Conservation (phyloP, 2,113 vertebrate species). For the Myotis brandtii region DNA sequence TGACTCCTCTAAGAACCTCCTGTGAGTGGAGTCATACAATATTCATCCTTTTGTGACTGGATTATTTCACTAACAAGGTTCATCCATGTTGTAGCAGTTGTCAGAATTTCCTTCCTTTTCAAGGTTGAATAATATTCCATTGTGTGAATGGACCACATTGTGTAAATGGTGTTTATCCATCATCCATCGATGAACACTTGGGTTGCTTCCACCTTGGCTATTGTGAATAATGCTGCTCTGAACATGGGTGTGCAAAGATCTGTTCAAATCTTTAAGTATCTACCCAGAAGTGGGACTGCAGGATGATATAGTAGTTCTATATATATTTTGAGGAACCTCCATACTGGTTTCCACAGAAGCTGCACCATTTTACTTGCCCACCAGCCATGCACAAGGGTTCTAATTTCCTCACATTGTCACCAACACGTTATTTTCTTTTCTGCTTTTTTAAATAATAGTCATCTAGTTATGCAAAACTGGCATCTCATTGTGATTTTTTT, state of each 20-base stretch:
- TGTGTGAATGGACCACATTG: accelerated
- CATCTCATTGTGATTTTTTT: background rate
- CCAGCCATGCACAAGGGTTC: background rate
- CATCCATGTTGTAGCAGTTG: background rate
- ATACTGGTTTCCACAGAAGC: background rate
- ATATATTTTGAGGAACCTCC: accelerated
- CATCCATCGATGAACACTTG: background rate
- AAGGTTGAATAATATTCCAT: background rate
- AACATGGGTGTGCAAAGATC: background rate
- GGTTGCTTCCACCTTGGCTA: background rate
- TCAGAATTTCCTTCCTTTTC: background rate
- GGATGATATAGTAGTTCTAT: background rate
- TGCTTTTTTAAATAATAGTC: background rate
- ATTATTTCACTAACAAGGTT: background rate
- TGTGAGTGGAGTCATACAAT: background rate
- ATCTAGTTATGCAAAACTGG: background rate
- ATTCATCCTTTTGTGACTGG: background rate
- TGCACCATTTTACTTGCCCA: background rate
- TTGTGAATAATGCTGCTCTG: background rate
- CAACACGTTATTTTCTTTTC: background rate
- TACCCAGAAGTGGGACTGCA: background rate
- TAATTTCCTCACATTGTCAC: background rate
- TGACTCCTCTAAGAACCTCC: background rate
- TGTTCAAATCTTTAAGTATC: background rate
- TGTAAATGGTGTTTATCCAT: background rate